A percentile compares a stretch with the other conserved stretches of the same genome.
These are phyloP conservation scores for Thymelicus lineola DNA, from an alignment of 2,888 invertebrate genomes.

Conservation along the genomic window DNA sequence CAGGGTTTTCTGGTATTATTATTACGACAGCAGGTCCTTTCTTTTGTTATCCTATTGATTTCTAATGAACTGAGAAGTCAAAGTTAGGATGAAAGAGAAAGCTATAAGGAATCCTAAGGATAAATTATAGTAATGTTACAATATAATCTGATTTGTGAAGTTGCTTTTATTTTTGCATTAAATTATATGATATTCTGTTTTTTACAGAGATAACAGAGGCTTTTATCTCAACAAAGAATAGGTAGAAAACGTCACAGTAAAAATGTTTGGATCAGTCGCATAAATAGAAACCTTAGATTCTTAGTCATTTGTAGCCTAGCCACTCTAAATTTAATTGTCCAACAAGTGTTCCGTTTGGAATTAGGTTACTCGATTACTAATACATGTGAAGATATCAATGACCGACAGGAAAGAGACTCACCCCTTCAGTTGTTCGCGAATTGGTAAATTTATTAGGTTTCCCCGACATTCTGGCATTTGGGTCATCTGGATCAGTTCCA, in stretches of 20 bases:
- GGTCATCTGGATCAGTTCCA: conserved; percentile 80
- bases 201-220: too few relatives aligned
- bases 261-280: conserved; percentile 10
- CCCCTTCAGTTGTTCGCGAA: conserved; percentile 57
- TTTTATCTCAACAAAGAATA: background rate
- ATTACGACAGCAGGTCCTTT: conserved; percentile 2
- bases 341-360: conserved; percentile 37
- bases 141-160: too few relatives aligned
- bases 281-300: conserved; percentile 40
- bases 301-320: conserved; percentile 10
- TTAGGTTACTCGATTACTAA: conserved; percentile 45
- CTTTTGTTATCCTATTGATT: background rate
- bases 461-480: conserved; percentile 62
- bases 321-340: conserved; percentile 38
- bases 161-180: too few relatives aligned
- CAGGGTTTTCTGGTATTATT: background rate
- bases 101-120: too few relatives aligned
- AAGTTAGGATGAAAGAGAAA: too few relatives aligned
- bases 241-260: background rate
- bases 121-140: too few relatives aligned
- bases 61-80: too few relatives aligned
- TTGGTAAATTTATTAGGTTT: conserved; percentile 62
- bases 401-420: conserved; percentile 36
- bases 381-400: conserved; percentile 39
- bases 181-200: too few relatives aligned